phyloP scores from a whole-genome alignment of 2,113 vertebrate species.

The Anguilla rostrata region DNA sequence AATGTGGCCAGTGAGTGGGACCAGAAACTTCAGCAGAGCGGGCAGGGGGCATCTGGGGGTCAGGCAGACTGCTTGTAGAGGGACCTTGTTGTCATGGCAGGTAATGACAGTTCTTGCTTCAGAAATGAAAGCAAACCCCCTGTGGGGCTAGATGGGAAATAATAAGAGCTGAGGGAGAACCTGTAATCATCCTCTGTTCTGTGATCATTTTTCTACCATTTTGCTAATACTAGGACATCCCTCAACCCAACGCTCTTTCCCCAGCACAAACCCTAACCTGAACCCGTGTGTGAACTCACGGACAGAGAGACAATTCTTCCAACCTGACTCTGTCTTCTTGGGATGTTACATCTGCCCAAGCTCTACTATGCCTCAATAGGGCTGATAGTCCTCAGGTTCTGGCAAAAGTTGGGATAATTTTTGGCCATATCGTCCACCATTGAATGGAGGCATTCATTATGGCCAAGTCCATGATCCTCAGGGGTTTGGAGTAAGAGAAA shows the following conservation, averaged over 20 bases:
- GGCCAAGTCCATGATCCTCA: neutral
- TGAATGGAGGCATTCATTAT: neutral
- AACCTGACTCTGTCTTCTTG: neutral
- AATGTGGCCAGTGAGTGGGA: neutral
- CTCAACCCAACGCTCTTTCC: neutral
- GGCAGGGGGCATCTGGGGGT: neutral
- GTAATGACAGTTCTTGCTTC: constrained; percentile 13
- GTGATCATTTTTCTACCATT: constrained; percentile 13
- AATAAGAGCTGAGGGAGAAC: constrained; percentile 13
- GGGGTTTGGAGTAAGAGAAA: neutral
- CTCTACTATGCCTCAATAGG: neutral
- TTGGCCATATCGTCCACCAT: neutral
- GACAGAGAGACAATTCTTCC: neutral
- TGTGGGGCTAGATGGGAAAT: constrained; percentile 21
- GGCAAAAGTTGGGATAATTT: no score
- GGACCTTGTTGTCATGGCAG: neutral
- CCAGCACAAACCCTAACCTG: neutral
- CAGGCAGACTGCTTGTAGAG: neutral
- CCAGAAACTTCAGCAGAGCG: neutral
- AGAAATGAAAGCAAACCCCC: constrained; percentile 21
- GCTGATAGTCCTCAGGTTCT: no score
- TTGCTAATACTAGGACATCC: neutral
- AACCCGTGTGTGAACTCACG: neutral
- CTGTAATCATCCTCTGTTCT: constrained; percentile 14
- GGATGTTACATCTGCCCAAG: neutral